Evolutionary conservation across 1,140 invertebrate genomes (phyloP).

Genomic region (Papilio dardanus): DNA sequence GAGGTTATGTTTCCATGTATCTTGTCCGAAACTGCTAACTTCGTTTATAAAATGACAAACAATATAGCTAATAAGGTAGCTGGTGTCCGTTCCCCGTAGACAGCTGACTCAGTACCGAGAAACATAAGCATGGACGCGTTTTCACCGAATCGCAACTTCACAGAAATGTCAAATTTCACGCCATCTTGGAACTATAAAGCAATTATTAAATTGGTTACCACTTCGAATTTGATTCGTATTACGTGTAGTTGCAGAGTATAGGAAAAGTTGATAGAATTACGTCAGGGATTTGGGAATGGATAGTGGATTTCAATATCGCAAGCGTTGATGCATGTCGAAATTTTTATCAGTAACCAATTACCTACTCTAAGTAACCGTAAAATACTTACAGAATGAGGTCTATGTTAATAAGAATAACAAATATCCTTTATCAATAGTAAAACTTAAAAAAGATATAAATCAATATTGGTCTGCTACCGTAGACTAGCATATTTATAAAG

Average conservation of each 20-base stretch:
- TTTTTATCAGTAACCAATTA: too few species aligned
- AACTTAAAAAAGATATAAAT: not conserved
- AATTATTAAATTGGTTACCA: conserved; percentile 17
- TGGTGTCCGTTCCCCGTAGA: conserved; percentile 9
- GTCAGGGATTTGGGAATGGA: not conserved
- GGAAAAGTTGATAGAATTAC: not conserved
- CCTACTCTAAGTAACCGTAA: too few species aligned
- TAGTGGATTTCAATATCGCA: too few species aligned
- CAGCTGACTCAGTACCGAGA: conserved; percentile 28
- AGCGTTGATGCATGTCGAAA: too few species aligned
- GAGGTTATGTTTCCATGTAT: conserved; percentile 4
- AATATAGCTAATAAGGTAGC: not conserved
- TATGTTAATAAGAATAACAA: too few species aligned
- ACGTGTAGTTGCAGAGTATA: not conserved
- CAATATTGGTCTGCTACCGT: not conserved
- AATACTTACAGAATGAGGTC: too few species aligned
- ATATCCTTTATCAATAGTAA: too few species aligned
- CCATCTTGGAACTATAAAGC: conserved; percentile 34
- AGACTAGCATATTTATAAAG: not conserved
- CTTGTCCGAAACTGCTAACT: not conserved
- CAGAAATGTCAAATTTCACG: conserved; percentile 30
- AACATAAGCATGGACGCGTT: conserved; percentile 13
- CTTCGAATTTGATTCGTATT: not conserved
- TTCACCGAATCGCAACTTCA: conserved; percentile 19
- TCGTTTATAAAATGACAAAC: conserved; percentile 7